Evolutionary conservation across 2,797 vertebrate species (phyloP).

Genomic region (Falco columbarius): DNA sequence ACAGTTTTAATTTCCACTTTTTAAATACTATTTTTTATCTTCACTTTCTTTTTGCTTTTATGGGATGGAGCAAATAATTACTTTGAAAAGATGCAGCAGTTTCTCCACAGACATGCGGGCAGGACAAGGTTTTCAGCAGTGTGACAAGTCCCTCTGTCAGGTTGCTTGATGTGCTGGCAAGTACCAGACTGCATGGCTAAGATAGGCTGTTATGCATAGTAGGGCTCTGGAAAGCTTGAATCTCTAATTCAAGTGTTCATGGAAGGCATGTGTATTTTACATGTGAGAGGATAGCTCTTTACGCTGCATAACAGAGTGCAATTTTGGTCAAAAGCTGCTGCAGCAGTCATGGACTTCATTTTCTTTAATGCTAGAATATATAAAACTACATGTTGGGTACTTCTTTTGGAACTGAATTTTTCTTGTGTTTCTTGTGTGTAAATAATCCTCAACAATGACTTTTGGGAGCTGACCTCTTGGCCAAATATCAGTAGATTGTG

Average conservation of each 20-base stretch:
- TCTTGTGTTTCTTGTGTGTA: background rate
- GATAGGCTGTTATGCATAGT: accelerated
- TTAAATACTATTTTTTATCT: background rate
- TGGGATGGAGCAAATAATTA: background rate
- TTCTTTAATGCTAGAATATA: background rate
- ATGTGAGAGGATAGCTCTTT: background rate
- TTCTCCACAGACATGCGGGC: background rate
- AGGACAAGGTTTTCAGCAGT: accelerated
- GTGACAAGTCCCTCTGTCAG: background rate
- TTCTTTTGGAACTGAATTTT: background rate
- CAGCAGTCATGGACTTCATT: accelerated
- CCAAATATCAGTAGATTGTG: background rate
- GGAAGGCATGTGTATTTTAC: background rate
- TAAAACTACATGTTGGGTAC: background rate
- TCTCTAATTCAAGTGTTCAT: background rate
- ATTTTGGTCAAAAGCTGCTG: background rate
- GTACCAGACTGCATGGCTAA: background rate
- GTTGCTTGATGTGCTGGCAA: background rate
- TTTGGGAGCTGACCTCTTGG: background rate
- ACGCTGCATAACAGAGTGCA: background rate
- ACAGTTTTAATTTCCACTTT: background rate
- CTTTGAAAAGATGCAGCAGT: background rate
- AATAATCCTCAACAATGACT: background rate
- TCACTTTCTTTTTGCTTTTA: background rate
- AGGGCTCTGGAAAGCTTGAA: background rate